phyloP scores from a whole-genome alignment of 2,113 vertebrate species.

The Prochilodus magdalenae region DNA sequence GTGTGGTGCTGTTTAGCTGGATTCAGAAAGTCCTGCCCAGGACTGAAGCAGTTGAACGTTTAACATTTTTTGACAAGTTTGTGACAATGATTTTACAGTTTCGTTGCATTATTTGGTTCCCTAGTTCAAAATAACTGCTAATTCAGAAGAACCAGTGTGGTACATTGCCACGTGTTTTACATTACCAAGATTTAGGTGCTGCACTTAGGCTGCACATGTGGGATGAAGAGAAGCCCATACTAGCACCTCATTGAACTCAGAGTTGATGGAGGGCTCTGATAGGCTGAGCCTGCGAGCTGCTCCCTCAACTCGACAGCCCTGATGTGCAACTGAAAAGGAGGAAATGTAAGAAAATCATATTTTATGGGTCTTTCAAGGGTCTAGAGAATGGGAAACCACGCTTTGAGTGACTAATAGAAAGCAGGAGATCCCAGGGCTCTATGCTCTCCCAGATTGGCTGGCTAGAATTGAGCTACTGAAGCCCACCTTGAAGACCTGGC shows the following conservation, averaged over 20 bases:
- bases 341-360: constrained; percentile 72
- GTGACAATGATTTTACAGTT: neutral
- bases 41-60: constrained; percentile 2
- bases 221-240: constrained; percentile 5
- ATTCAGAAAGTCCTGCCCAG: constrained; percentile 19
- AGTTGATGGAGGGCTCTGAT: constrained; percentile 52
- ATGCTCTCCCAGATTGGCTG: neutral
- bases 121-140: neutral
- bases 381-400: constrained; percentile 60
- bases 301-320: constrained; percentile 51
- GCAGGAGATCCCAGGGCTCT: constrained; percentile 48
- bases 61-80: neutral
- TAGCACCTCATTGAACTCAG: constrained; percentile 33
- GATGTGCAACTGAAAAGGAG: constrained; percentile 63
- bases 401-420: constrained; percentile 59
- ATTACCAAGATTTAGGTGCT: constrained; percentile 43
- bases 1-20: neutral
- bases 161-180: constrained; percentile 53
- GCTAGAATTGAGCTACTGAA: neutral
- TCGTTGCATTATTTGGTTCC: neutral
- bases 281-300: constrained; percentile 56
- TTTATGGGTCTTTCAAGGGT: constrained; percentile 68
- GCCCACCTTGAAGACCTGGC: neutral
- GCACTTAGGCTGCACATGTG: constrained; percentile 4
- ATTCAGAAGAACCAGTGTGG: neutral